Base-by-base conservation (phyloP, 2,888 invertebrate species). In the Amphiduros pacificus region DNA sequence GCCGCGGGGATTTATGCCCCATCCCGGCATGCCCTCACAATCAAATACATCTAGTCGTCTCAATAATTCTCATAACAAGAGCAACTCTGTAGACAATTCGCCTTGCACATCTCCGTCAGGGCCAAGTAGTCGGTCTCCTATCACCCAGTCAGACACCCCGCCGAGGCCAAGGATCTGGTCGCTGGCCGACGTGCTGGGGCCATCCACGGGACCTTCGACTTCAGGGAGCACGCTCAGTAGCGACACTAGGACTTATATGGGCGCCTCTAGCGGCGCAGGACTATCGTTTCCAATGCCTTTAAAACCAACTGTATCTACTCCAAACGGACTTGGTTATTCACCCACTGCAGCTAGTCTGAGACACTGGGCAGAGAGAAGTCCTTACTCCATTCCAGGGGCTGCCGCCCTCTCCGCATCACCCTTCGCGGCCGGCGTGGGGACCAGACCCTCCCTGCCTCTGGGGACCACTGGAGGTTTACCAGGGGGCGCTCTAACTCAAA, bases 371-470 rank as follows among this genome's bases (percentile, higher is more conserved):
- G 44, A 44, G 9, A 5, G 44, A 17, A 44, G 44, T n/a, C 44
- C 44, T 17, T 44, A 44, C n/a, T 22, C 44, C n/a, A 44, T 44
- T 44, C 44, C 44, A n/a, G n/a, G n/a, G n/a, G n/a, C n/a, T n/a
- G n/a, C n/a, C n/a, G n/a, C n/a, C n/a, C n/a, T n/a, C n/a, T n/a
- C n/a, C n/a, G n/a, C n/a, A n/a, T n/a, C n/a, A n/a, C n/a, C n/a
- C n/a, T n/a, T n/a, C n/a, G n/a, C n/a, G n/a, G n/a, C n/a, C n/a
- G n/a, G n/a, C n/a, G n/a, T n/a, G n/a, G n/a, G n/a, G n/a, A n/a
- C n/a, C n/a, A n/a, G n/a, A n/a, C n/a, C n/a, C n/a, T n/a, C n/a
- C n/a, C n/a, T n/a, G n/a, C n/a, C n/a, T n/a, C n/a, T n/a, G n/a
- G n/a, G n/a, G n/a, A n/a, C n/a, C n/a, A n/a, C n/a, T n/a, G n/a